Base-by-base conservation (phyloP, 2,888 invertebrate species). In the Scrobipalpa atriplicella region DNA sequence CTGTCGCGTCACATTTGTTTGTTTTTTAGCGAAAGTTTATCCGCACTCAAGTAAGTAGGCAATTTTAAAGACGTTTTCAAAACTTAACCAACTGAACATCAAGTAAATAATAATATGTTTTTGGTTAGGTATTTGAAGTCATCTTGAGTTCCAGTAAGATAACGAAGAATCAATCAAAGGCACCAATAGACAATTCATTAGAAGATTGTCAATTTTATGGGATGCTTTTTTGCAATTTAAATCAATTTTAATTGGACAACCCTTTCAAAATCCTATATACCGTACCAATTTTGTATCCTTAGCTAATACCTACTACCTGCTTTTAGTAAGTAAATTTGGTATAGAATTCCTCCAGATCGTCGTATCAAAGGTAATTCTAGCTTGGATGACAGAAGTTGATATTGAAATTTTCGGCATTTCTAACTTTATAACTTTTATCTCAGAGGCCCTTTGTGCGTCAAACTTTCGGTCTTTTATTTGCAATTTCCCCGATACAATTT, bases 1-100 rank as follows among this genome's bases (percentile, higher is more conserved):
- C 83, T 84, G 83, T 82, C 84, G 79, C 74, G 54, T 21, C 10
- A 3, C 19, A 18, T 70, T 71, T 83, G 81, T 86, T 86, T 77
- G 78, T 84, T 84, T 87, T 79, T 79, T 76, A 73, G 62, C 61
- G 62, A 68, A 67, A 63, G 66, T 64, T 68, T 47, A 63, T 60
- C 61, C 61, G 29, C 63, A 3, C 19, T 11, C 51, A 47, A 62
- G 47, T 38, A 36, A 61, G 41, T 62, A 36, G 19, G 51, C 51
- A 62, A 62, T 51, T 47, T 43, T 5, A 43, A 43, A 38, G 39
- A 13, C 11, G 41, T n/a, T n/a, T n/a, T n/a, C n/a, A n/a, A n/a
- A n/a, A n/a, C n/a, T n/a, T n/a, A n/a, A n/a, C n/a, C n/a, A n/a
- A n/a, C n/a, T n/a, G n/a, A n/a, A n/a, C n/a, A n/a, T n/a, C n/a